These are phyloP conservation scores for Conus ventricosus DNA, from an alignment of 1,140 invertebrate species.

Conservation along the genomic window DNA sequence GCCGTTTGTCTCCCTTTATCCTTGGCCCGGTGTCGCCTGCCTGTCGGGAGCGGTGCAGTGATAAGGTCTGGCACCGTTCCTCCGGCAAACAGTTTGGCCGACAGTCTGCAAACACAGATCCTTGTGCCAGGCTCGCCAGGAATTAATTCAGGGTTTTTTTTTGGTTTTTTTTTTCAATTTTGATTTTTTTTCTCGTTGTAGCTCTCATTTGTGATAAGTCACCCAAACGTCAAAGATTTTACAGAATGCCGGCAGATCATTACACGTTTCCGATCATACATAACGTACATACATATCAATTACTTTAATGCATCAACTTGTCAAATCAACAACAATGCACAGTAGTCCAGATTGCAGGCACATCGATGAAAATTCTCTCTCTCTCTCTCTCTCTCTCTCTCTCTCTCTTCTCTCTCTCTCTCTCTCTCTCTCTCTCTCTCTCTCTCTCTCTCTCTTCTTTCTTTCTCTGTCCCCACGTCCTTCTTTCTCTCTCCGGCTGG, in stretches of 20 bases:
- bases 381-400: too few relatives aligned
- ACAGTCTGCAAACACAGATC: constrained; percentile 14
- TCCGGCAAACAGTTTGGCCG: constrained; percentile 1
- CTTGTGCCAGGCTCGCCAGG: neutral
- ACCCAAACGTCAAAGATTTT: neutral
- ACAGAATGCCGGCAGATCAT: neutral
- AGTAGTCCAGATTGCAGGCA: too few relatives aligned
- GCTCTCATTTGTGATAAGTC: neutral
- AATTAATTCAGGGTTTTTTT: neutral
- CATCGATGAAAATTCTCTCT: too few relatives aligned
- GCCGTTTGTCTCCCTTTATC: constrained; percentile 14
- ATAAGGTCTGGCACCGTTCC: neutral
- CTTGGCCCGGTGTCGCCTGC: neutral
- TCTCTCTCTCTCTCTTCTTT: too few relatives aligned
- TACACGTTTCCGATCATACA: constrained; percentile 1
- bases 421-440: neutral
- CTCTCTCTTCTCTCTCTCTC: too few relatives aligned
- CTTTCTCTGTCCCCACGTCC: too few relatives aligned
- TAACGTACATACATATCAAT: neutral
- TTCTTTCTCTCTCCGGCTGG: too few relatives aligned
- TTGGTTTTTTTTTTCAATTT: too few relatives aligned
- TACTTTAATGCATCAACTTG: too few relatives aligned
- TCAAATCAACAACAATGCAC: too few relatives aligned
- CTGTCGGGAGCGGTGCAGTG: neutral
- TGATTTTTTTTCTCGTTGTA: too few relatives aligned